Conservation (phyloP, 2,888 invertebrate genomes). For the Malacosoma neustria region DNA sequence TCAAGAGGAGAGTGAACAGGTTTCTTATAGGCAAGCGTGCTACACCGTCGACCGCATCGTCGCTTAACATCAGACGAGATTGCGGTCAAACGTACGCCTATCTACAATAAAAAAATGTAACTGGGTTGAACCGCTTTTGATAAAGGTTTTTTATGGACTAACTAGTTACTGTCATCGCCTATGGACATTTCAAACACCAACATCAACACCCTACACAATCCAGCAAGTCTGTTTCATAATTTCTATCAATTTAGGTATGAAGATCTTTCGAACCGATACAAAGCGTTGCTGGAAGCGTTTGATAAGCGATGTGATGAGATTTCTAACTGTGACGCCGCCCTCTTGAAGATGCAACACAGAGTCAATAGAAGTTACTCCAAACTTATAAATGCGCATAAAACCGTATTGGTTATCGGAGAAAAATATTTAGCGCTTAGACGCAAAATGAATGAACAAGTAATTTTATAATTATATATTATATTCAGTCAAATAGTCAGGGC, state of each 20-base stretch:
- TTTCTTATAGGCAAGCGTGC: no score
- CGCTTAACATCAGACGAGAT: no score
- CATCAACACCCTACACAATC: no score
- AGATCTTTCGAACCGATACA: conserved; percentile 50
- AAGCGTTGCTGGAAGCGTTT: conserved; percentile 37
- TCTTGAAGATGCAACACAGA: conserved; percentile 26
- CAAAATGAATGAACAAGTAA: conserved; percentile 38
- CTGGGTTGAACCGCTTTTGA: no score
- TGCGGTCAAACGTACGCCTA: no score
- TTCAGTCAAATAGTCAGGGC: not conserved
- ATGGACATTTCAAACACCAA: no score
- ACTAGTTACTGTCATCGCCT: no score
- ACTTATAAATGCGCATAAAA: conserved; percentile 34
- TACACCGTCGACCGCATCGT: no score
- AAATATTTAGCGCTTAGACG: conserved; percentile 42
- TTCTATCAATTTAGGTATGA: conserved; percentile 37
- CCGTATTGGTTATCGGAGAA: conserved; percentile 44
- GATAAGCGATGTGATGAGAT: conserved; percentile 35
- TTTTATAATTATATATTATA: conserved; percentile 3
- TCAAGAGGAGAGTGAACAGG: no score
- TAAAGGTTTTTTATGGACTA: no score
- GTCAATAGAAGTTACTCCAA: conserved; percentile 27
- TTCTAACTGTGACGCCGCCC: conserved; percentile 25
- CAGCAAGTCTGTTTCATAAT: no score
- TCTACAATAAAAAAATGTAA: no score